phyloP scores from a whole-genome alignment of 2,888 invertebrate species.

The Agrilus biguttatus region DNA sequence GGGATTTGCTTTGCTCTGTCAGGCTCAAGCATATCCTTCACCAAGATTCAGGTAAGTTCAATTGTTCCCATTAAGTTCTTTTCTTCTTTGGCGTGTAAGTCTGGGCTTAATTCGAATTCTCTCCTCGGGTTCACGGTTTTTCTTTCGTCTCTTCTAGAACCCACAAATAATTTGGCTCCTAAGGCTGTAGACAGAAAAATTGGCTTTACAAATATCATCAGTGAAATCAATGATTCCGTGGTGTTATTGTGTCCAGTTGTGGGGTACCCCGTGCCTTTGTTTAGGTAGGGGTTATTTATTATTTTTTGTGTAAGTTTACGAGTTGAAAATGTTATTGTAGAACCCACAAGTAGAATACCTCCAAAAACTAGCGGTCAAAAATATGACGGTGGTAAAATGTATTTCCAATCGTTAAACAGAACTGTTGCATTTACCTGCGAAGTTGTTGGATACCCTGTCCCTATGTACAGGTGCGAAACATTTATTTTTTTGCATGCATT shows the following conservation, averaged over 20 bases:
- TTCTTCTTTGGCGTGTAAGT: neutral
- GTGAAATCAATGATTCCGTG: slow-evolving; percentile 26
- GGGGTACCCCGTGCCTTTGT: slow-evolving; percentile 54
- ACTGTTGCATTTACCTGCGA: slow-evolving; percentile 51
- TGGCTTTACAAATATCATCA: slow-evolving; percentile 25
- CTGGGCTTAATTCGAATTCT: neutral
- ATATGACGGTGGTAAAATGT: slow-evolving; percentile 41
- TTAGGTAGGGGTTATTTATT: slow-evolving; percentile 42
- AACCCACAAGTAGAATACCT: slow-evolving; percentile 46
- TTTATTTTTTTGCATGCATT: slow-evolving; percentile 15
- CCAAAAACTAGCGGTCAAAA: slow-evolving; percentile 43
- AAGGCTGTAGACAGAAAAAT: slow-evolving; percentile 32
- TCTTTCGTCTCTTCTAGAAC: slow-evolving; percentile 33
- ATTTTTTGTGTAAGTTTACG: neutral
- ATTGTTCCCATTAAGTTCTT: slow-evolving; percentile 3
- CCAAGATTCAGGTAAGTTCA: slow-evolving; percentile 46
- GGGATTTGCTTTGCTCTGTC: slow-evolving; percentile 50
- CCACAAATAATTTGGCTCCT: slow-evolving; percentile 49
- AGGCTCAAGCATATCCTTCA: slow-evolving; percentile 52
- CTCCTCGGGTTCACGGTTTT: slow-evolving; percentile 3
- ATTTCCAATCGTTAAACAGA: slow-evolving; percentile 34
- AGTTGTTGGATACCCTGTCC: slow-evolving; percentile 53
- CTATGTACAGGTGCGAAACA: slow-evolving; percentile 47
- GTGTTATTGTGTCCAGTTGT: slow-evolving; percentile 55
- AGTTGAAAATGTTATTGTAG: slow-evolving; percentile 17